phyloP scores from a whole-genome alignment of 2,113 vertebrate species.

The Pteruthius melanotis region DNA sequence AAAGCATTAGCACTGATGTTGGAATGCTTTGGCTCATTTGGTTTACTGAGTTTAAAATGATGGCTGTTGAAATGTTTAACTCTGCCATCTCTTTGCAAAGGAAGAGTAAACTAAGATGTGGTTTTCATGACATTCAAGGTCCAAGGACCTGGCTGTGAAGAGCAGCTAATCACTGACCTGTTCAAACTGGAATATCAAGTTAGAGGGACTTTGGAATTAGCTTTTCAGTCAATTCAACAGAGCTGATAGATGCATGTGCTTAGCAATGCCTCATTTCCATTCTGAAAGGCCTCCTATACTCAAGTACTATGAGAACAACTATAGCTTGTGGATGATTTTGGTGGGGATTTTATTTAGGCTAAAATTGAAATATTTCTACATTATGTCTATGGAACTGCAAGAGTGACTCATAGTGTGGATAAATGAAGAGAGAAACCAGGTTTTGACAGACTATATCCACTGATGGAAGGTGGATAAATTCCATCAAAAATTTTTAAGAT shows the following conservation, averaged over 20 bases:
- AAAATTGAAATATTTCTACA: not conserved
- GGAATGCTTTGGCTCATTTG: not conserved
- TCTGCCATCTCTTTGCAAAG: not conserved
- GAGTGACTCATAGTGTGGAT: not conserved
- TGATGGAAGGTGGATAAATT: not conserved
- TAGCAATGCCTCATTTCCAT: not conserved
- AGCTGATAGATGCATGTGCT: not conserved
- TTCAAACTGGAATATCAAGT: not conserved
- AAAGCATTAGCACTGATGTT: not conserved
- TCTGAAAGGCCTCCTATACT: not conserved
- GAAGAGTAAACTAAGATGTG: not conserved
- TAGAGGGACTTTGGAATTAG: not conserved
- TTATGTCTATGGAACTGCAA: not conserved
- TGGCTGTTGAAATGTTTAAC: not conserved
- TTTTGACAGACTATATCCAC: not conserved
- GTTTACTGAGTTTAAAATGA: not conserved
- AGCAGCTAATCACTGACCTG: not conserved
- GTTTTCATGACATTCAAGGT: not conserved
- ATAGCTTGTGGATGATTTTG: not conserved
- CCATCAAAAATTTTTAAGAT: not conserved
- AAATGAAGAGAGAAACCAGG: not conserved
- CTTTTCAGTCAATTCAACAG: not conserved
- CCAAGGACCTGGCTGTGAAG: not conserved
- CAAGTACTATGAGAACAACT: not conserved
- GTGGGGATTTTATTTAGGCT: not conserved